phyloP scores from a whole-genome alignment of 2,797 vertebrate genomes.

The Sebastes kiyomatsui region DNA sequence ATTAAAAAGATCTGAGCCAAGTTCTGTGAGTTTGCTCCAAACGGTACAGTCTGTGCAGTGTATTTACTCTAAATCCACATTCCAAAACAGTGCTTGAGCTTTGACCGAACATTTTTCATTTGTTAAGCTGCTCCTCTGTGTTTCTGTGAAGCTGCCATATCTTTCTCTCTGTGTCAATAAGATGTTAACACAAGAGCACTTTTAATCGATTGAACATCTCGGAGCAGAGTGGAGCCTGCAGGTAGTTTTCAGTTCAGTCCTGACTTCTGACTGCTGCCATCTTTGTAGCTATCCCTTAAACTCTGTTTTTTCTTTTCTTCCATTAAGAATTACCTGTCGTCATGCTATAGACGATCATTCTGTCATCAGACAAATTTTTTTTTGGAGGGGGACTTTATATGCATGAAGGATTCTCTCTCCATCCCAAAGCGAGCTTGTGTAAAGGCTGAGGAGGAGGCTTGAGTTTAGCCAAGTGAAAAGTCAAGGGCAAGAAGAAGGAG shows the following conservation, averaged over 20 bases:
- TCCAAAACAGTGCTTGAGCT: not conserved
- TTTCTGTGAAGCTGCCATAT: constrained; percentile 3
- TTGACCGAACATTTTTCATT: not conserved
- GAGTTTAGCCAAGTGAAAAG: constrained; percentile 26
- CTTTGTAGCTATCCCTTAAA: not conserved
- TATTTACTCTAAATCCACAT: not conserved
- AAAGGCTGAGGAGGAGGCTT: not conserved
- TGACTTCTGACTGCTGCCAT: not conserved
- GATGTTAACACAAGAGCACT: constrained; percentile 41
- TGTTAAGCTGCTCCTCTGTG: not conserved
- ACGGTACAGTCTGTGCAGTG: not conserved
- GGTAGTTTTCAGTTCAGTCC: not conserved
- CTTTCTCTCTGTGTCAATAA: constrained; percentile 1
- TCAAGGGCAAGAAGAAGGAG: constrained; percentile 43
- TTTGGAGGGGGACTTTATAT: not conserved
- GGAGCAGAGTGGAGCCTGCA: constrained; percentile 2
- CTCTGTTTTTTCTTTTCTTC: not conserved
- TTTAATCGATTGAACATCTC: constrained; percentile 14
- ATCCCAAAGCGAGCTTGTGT: not conserved
- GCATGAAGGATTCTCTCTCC: not conserved
- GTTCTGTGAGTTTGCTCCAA: not conserved
- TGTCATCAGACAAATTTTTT: not conserved
- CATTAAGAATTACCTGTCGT: not conserved
- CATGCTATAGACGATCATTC: not conserved
- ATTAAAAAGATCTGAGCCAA: not conserved